phyloP scores from a whole-genome alignment of 2,888 invertebrate species.

The Apomyelois bistriatella region DNA sequence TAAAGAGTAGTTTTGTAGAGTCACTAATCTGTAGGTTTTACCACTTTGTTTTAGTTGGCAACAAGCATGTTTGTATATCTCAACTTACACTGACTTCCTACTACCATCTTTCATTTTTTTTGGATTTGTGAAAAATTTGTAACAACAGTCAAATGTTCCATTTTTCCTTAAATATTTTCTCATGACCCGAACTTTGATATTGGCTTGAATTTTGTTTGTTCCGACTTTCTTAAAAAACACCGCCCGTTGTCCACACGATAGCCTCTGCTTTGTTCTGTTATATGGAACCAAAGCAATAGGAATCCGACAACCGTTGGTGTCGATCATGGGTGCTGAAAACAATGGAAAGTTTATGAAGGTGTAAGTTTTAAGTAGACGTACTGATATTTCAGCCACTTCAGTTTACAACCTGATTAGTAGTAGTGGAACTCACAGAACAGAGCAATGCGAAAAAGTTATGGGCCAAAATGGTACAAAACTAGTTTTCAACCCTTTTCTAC shows the following conservation, averaged over 20 bases:
- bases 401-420: too few species aligned
- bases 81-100: conserved; percentile 32
- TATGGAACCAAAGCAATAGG: conserved; percentile 46
- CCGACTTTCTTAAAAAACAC: conserved; percentile 49
- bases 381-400: too few species aligned
- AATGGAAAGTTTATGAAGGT: background rate
- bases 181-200: conserved; percentile 41
- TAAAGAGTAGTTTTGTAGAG: too few species aligned
- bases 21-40: too few species aligned
- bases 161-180: conserved; percentile 39
- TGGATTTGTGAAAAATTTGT: conserved; percentile 35
- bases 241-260: conserved; percentile 50
- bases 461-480: too few species aligned
- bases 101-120: conserved; percentile 19
- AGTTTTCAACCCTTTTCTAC: too few species aligned
- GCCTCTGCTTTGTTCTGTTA: conserved; percentile 26
- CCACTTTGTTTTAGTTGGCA: too few species aligned
- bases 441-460: too few species aligned
- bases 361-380: too few species aligned
- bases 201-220: conserved; percentile 37
- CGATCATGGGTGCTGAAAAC: conserved; percentile 44
- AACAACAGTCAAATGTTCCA: conserved; percentile 49
- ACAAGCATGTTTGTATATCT: too few species aligned
- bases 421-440: too few species aligned
- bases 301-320: conserved; percentile 59